Conservation (phyloP, 2,113 vertebrate genomes). For the Caracal caracal region DNA sequence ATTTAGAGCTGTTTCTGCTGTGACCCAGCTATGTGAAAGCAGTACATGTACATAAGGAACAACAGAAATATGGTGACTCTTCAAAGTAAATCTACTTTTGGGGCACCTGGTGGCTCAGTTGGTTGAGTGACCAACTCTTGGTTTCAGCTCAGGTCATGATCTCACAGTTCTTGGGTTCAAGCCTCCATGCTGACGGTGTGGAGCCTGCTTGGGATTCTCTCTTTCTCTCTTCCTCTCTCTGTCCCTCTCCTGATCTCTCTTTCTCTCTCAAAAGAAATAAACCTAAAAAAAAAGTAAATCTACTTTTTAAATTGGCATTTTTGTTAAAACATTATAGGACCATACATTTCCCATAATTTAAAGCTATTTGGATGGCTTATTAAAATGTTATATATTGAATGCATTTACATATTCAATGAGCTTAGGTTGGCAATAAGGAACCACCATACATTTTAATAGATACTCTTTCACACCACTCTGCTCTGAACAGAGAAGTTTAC, state of each 20-base stretch:
- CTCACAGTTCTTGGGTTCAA: no score
- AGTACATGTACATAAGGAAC: background rate
- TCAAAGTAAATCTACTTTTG: background rate
- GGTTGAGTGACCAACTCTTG: no score
- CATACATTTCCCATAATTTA: background rate
- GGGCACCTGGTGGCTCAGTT: no score
- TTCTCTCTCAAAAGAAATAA: no score
- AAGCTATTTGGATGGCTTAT: slow-evolving; percentile 3
- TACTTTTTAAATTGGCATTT: background rate
- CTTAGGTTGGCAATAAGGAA: background rate
- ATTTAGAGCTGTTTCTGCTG: background rate
- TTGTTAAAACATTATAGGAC: background rate
- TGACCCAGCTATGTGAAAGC: background rate
- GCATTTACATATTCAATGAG: background rate
- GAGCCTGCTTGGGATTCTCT: no score
- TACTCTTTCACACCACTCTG: background rate
- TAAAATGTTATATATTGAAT: background rate
- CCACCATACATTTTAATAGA: background rate
- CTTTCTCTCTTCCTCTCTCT: no score
- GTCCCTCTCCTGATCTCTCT: no score
- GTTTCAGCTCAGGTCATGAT: no score
- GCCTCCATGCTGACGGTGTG: no score
- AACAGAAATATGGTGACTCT: background rate
- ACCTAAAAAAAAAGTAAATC: background rate
- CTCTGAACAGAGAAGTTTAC: background rate